A percentile compares a stretch with the other conserved stretches of the same genome.
These are phyloP conservation scores for Netelia inedita DNA, from an alignment of 2,888 invertebrate species.

Conservation along the genomic window DNA sequence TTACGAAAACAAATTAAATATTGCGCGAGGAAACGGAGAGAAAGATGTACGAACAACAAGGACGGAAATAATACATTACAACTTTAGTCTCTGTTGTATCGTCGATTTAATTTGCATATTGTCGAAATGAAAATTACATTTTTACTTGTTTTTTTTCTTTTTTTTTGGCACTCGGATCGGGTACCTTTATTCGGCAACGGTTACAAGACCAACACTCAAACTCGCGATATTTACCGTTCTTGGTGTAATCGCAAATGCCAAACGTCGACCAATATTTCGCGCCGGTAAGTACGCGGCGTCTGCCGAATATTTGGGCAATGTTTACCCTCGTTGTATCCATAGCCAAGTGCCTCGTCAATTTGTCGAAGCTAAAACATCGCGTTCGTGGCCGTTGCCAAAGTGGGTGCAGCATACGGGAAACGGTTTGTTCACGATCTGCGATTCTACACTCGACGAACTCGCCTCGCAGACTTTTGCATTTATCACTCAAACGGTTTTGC, in stretches of 20 bases:
- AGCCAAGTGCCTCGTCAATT: conserved; percentile 33
- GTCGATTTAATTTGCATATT: no score
- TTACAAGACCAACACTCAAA: not conserved
- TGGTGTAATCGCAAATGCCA: conserved; percentile 14
- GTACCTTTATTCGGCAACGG: no score
- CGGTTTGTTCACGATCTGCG: no score
- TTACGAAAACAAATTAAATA: not conserved
- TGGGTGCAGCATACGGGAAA: conserved; percentile 19
- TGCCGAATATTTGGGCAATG: conserved; percentile 41
- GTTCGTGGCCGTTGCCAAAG: conserved; percentile 1
- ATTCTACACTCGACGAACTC: not conserved
- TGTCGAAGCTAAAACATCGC: conserved; percentile 3
- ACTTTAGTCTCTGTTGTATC: no score
- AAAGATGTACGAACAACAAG: no score
- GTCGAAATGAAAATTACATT: no score
- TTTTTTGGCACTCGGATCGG: no score
- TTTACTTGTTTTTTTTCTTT: no score
- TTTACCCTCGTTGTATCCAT: conserved; percentile 39
- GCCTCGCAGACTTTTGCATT: conserved; percentile 11
- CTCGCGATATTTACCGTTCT: conserved; percentile 7
- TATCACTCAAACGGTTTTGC: conserved; percentile 19
- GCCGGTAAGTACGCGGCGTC: conserved; percentile 10
- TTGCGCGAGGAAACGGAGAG: no score
- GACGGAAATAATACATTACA: no score
- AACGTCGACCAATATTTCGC: conserved; percentile 38